phyloP scores from a whole-genome alignment of 2,113 vertebrate species.

The Chloroceryle aenea region DNA sequence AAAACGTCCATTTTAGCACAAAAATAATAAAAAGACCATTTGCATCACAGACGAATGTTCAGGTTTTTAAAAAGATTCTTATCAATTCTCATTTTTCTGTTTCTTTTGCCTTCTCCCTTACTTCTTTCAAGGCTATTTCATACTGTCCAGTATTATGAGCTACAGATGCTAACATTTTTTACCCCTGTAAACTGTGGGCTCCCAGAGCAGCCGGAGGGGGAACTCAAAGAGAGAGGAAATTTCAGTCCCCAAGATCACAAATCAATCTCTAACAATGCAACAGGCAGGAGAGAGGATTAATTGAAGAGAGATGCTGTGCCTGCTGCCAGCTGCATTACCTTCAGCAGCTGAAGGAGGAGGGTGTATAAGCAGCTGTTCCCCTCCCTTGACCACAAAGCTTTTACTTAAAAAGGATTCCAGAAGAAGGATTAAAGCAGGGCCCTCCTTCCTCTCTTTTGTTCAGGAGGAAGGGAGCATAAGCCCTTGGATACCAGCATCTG shows the following conservation, averaged over 20 bases:
- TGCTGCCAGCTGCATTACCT: slow-evolving; percentile 25
- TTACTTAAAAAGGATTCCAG: slow-evolving; percentile 28
- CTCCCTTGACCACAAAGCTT: slow-evolving; percentile 7
- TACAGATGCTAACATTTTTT: neutral
- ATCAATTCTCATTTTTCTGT: neutral
- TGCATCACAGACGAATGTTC: neutral
- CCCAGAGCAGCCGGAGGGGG: neutral
- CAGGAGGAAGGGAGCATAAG: neutral
- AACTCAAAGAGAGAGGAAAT: neutral
- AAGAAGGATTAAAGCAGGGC: slow-evolving; percentile 14
- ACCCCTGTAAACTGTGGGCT: neutral
- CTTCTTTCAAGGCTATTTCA: neutral
- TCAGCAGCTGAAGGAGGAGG: neutral
- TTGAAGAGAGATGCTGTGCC: neutral
- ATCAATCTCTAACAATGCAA: neutral
- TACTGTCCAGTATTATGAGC: neutral
- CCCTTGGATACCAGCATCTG: neutral
- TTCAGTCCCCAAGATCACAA: neutral
- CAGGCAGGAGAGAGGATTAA: neutral
- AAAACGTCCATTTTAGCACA: neutral
- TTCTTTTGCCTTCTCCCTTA: neutral
- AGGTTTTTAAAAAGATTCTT: neutral
- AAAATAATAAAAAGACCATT: neutral
- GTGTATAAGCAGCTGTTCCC: neutral
- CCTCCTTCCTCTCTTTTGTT: slow-evolving; percentile 11